phyloP scores from a whole-genome alignment of 2,797 vertebrate species.

The Champsocephalus gunnari region DNA sequence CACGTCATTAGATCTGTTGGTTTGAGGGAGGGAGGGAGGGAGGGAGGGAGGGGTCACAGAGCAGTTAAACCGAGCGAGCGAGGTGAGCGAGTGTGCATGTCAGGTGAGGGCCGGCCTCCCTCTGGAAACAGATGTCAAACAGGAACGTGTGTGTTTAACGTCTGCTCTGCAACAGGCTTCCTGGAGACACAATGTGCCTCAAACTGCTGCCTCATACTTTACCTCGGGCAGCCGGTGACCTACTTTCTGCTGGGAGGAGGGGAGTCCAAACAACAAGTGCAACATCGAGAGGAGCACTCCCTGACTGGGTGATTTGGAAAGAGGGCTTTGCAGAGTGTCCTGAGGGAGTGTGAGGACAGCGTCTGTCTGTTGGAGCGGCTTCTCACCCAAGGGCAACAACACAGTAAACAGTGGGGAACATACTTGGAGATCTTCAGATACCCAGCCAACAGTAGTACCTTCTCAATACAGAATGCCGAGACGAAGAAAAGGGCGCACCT shows the following conservation, averaged over 20 bases:
- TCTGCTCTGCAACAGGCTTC: constrained; percentile 85
- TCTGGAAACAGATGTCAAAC: constrained; percentile 86
- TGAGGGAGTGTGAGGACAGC: constrained; percentile 2
- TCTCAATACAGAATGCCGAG: neutral
- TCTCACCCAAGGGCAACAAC: constrained; percentile 7
- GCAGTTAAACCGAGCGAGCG: constrained; percentile 42
- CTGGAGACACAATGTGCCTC: constrained; percentile 80
- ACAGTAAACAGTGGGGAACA: constrained; percentile 11
- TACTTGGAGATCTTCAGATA: neutral
- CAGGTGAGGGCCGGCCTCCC: constrained; percentile 27
- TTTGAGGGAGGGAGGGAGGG: constrained; percentile 48
- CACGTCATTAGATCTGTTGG: constrained; percentile 53
- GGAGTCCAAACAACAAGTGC: constrained; percentile 65
- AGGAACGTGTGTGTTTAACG: constrained; percentile 88
- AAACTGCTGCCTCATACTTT: constrained; percentile 90
- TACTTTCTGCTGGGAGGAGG: constrained; percentile 81
- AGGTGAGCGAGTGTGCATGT: constrained; percentile 28
- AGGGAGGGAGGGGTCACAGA: constrained; percentile 56
- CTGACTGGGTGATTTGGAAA: constrained; percentile 34
- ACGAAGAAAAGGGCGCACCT: neutral
- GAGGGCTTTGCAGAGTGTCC: constrained; percentile 11
- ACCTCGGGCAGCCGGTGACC: constrained; percentile 82
- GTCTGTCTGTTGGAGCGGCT: constrained; percentile 6
- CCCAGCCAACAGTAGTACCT: neutral
- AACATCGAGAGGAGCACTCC: constrained; percentile 43